Conservation (phyloP, 2,113 vertebrate species). For the Bettongia penicillata region DNA sequence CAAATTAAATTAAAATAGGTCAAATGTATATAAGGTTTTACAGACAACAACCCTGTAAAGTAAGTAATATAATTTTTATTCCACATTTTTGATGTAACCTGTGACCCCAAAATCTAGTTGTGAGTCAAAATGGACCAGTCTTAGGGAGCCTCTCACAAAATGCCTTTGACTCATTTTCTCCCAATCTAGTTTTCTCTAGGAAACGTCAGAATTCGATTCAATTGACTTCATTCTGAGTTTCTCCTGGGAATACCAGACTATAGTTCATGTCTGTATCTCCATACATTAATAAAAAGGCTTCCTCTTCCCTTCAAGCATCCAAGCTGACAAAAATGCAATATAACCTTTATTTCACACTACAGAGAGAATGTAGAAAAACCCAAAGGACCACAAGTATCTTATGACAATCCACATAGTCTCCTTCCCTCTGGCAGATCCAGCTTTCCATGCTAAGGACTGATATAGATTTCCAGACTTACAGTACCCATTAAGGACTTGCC, state of each 20-base stretch:
- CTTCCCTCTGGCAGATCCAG: not conserved
- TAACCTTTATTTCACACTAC: not conserved
- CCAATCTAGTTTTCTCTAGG: not conserved
- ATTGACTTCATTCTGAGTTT: not conserved
- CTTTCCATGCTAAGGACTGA: not conserved
- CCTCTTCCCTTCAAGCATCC: not conserved
- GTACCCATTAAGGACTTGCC: not conserved
- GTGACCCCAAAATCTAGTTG: not conserved
- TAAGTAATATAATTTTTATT: not conserved
- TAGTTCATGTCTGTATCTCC: not conserved
- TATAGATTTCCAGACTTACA: not conserved
- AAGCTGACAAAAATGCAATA: not conserved
- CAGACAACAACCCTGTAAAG: not conserved
- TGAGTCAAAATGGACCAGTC: not conserved
- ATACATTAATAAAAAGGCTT: not conserved
- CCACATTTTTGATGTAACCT: not conserved
- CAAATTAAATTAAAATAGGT: not conserved
- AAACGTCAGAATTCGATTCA: not conserved
- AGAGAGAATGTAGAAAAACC: not conserved
- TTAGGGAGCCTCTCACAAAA: not conserved
- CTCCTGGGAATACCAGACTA: not conserved
- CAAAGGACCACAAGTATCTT: not conserved
- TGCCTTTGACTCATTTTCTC: not conserved
- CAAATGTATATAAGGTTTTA: not conserved
- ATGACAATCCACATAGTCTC: not conserved